A percentile compares a stretch with the other conserved stretches of the same genome.
These are phyloP conservation scores for Columbina picui DNA, from an alignment of 2,113 vertebrate genomes.

Conservation along the genomic window DNA sequence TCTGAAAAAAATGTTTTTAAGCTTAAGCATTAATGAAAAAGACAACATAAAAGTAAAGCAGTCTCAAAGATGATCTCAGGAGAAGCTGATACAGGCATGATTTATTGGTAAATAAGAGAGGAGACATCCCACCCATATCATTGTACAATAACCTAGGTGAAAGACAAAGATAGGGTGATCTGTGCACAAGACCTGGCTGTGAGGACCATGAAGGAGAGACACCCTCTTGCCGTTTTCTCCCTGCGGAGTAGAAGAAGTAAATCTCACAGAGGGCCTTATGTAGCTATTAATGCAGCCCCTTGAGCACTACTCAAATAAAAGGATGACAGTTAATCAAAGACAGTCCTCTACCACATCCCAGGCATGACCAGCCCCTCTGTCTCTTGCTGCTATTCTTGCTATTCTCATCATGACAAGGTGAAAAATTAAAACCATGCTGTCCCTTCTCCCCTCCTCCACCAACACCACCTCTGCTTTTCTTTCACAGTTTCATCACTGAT, in stretches of 20 bases:
- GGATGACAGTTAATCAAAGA: not conserved
- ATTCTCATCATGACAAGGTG: not conserved
- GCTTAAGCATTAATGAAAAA: slow-evolving; percentile 22
- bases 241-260: not conserved
- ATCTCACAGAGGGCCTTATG: not conserved
- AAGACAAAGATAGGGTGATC: not conserved
- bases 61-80: not conserved
- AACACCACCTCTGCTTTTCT: not conserved
- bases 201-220: not conserved
- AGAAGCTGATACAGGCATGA: slow-evolving; percentile 40
- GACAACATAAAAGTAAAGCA: slow-evolving; percentile 44
- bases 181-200: not conserved
- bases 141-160: not conserved
- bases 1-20: slow-evolving; percentile 38
- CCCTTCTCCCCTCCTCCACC: not conserved
- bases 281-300: not conserved
- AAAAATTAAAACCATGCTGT: not conserved
- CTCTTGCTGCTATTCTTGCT: not conserved
- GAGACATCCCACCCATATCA: not conserved
- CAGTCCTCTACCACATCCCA: not conserved
- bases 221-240: not conserved
- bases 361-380: not conserved
- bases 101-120: slow-evolving; percentile 5
- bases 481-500: not conserved
- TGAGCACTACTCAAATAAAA: not conserved